These are phyloP conservation scores for Lottia scabra DNA, from an alignment of 2,888 invertebrate genomes.

Conservation along the genomic window DNA sequence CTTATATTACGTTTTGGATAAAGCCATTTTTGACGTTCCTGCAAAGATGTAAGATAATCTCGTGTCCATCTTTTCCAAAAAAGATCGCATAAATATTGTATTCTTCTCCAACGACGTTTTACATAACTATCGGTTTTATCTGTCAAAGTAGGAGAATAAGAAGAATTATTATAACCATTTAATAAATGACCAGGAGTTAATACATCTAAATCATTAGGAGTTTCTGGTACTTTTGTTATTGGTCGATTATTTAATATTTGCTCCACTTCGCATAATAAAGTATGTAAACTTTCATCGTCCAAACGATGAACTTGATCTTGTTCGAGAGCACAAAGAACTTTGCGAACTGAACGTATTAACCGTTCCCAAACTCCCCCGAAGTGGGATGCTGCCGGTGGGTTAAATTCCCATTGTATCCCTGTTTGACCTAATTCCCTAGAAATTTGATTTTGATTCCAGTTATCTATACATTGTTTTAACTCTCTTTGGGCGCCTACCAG, in stretches of 20 bases:
- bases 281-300: slow-evolving; percentile 31
- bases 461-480: slow-evolving; percentile 19
- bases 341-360: slow-evolving; percentile 28
- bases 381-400: slow-evolving; percentile 32
- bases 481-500: slow-evolving; percentile 31
- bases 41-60: slow-evolving; percentile 20
- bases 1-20: slow-evolving; percentile 6
- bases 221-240: slow-evolving; percentile 19
- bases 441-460: slow-evolving; percentile 26
- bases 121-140: slow-evolving; percentile 19
- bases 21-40: slow-evolving; percentile 27
- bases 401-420: slow-evolving; percentile 30
- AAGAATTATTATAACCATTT: neutral
- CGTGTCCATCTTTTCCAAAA: neutral
- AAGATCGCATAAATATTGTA: neutral
- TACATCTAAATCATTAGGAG: slow-evolving; percentile 23
- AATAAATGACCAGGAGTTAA: slow-evolving; percentile 35
- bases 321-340: slow-evolving; percentile 21
- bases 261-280: slow-evolving; percentile 32
- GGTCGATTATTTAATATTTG: slow-evolving; percentile 30
- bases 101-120: slow-evolving; percentile 16
- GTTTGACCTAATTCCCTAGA: slow-evolving; percentile 17
- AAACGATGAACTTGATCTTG: slow-evolving; percentile 17
- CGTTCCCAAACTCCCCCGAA: slow-evolving; percentile 36
- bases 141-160: slow-evolving; percentile 23